A percentile compares a stretch with the other conserved stretches of the same genome.
phyloP scores from a whole-genome alignment of 2,888 invertebrate species.

The Argyra leucocephala region DNA sequence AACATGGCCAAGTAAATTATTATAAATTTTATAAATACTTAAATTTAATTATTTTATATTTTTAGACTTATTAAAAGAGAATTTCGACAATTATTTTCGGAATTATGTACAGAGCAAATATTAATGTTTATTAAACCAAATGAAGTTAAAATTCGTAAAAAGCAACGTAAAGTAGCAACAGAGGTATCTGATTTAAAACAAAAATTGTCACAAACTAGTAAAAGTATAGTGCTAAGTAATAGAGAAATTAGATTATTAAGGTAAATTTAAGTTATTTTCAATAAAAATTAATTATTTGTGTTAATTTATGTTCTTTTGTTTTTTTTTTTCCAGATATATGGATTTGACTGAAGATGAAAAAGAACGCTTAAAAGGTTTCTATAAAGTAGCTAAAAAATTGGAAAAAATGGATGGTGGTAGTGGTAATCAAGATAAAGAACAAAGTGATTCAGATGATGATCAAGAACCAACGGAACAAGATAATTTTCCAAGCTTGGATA shows the following conservation, averaged over 20 bases:
- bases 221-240: constrained; percentile 82
- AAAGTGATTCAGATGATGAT: constrained; percentile 64
- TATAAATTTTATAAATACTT: neutral
- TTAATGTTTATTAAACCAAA: constrained; percentile 76
- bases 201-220: constrained; percentile 70
- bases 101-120: constrained; percentile 79
- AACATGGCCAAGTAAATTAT: constrained; percentile 52
- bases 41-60: constrained; percentile 5
- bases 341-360: constrained; percentile 87
- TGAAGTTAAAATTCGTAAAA: constrained; percentile 76
- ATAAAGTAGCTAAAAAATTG: constrained; percentile 84
- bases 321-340: constrained; percentile 54
- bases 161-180: constrained; percentile 81
- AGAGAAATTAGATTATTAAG: constrained; percentile 77
- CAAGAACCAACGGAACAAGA: constrained; percentile 61
- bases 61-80: constrained; percentile 59
- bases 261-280: constrained; percentile 36
- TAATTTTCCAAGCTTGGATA: constrained; percentile 67
- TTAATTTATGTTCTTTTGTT: neutral
- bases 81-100: constrained; percentile 62
- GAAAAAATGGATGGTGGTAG: constrained; percentile 78
- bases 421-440: constrained; percentile 59
- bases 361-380: constrained; percentile 79
- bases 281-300: neutral
- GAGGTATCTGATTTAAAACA: constrained; percentile 79